Conservation (phyloP, 2,888 invertebrate genomes). For the Muschampia plurimacula region DNA sequence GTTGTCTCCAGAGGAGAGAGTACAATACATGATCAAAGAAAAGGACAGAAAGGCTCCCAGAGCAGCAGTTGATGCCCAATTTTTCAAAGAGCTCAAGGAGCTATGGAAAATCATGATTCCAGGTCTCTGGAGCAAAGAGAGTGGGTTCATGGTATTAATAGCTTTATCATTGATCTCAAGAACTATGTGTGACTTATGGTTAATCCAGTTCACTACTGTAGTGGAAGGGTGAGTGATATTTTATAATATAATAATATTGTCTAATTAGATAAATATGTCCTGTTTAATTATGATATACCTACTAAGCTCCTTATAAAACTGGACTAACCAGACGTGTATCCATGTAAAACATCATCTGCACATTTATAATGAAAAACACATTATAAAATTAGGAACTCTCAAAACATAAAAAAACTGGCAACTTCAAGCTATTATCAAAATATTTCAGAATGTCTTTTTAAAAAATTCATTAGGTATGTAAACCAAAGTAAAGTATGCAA, state of each 20-base stretch:
- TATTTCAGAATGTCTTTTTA: too few species aligned
- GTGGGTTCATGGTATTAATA: conserved; percentile 89
- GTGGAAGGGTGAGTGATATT: conserved; percentile 91
- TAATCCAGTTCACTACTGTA: conserved; percentile 97
- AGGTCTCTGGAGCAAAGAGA: conserved; percentile 91
- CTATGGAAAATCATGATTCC: conserved; percentile 93
- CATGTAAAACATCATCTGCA: too few species aligned
- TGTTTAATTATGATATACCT: too few species aligned
- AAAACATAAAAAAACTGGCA: too few species aligned
- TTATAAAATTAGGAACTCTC: too few species aligned
- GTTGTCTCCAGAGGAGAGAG: conserved; percentile 87
- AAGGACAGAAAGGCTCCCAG: conserved; percentile 86
- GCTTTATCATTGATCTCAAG: conserved; percentile 93
- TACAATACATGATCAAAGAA: conserved; percentile 92
- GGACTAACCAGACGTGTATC: too few species aligned
- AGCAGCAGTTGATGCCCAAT: conserved; percentile 91
- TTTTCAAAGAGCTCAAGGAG: conserved; percentile 89
- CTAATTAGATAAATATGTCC: too few species aligned
- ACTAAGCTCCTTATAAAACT: too few species aligned
- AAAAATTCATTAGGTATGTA: too few species aligned
- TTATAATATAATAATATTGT: not conserved
- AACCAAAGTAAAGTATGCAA: too few species aligned
- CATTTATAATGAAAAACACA: too few species aligned
- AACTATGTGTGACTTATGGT: conserved; percentile 98
- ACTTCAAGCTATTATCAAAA: too few species aligned